phyloP scores from a whole-genome alignment of 2,797 vertebrate species.

The Hylomyscus alleni region DNA sequence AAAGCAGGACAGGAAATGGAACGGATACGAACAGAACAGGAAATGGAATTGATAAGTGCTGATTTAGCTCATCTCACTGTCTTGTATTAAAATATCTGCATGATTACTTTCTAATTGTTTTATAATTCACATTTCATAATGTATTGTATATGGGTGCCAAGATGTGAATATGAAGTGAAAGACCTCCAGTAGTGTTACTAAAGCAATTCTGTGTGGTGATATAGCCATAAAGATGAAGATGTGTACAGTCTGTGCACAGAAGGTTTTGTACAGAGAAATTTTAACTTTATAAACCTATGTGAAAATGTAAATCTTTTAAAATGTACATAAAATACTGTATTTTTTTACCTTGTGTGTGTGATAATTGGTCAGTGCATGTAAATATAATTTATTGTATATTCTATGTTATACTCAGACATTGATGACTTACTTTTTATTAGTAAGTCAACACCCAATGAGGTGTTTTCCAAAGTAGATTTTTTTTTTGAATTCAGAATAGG shows the following conservation, averaged over 20 bases:
- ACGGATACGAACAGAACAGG: conserved; percentile 77
- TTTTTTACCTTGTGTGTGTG: conserved; percentile 90
- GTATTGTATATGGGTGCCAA: conserved; percentile 85
- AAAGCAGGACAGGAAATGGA: conserved; percentile 84
- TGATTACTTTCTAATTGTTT: conserved; percentile 78
- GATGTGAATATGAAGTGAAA: conserved; percentile 86
- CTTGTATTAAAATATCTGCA: conserved; percentile 80
- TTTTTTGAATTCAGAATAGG: conserved; percentile 79
- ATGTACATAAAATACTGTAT: conserved; percentile 89
- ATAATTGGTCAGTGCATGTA: conserved; percentile 95
- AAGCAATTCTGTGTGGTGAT: conserved; percentile 74
- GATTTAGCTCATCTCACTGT: conserved; percentile 79
- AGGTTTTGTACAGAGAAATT: conserved; percentile 84
- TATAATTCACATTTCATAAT: conserved; percentile 79
- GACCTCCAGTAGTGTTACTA: conserved; percentile 63
- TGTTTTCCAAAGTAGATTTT: conserved; percentile 80
- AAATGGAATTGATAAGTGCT: conserved; percentile 86
- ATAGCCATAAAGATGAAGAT: conserved; percentile 81
- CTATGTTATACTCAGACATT: conserved; percentile 87
- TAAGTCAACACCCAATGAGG: conserved; percentile 71
- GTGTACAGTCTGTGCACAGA: conserved; percentile 84
- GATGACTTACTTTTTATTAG: conserved; percentile 86
- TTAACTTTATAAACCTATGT: conserved; percentile 93
- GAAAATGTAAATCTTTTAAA: conserved; percentile 91
- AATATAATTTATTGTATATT: conserved; percentile 97